phyloP scores from a whole-genome alignment of 1,140 invertebrate species.

The Mya arenaria region DNA sequence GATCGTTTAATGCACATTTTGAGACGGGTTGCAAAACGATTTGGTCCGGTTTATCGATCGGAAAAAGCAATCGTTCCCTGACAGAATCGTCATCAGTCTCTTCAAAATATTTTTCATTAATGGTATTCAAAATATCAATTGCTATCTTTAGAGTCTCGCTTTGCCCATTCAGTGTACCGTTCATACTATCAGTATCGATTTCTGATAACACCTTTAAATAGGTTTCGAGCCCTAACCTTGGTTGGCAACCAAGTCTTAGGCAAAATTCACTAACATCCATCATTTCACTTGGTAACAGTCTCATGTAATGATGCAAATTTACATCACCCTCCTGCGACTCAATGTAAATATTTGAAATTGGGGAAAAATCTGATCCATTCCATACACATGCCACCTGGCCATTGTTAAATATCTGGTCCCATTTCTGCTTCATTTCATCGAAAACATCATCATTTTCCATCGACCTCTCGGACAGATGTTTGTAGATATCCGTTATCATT shows the following conservation, averaged over 20 bases:
- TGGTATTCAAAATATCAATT: conserved; percentile 6
- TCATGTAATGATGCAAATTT: background rate
- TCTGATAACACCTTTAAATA: background rate
- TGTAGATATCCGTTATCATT: conserved; percentile 4
- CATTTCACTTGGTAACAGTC: conserved; percentile 6
- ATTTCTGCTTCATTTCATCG: too few relatives aligned
- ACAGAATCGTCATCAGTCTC: too few relatives aligned
- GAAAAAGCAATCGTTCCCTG: too few relatives aligned
- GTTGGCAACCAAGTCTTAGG: background rate
- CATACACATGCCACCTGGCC: conserved; percentile 2
- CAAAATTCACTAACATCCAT: background rate
- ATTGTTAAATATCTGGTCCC: too few relatives aligned
- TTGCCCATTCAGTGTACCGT: background rate
- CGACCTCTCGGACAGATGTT: background rate
- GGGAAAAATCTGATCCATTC: conserved; percentile 8
- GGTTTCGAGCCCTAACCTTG: background rate
- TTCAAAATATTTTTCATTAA: background rate
- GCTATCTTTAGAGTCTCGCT: background rate
- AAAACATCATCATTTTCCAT: background rate
- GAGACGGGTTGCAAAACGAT: too few relatives aligned
- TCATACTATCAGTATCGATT: background rate
- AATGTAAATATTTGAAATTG: background rate
- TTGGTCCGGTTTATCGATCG: too few relatives aligned
- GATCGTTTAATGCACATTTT: too few relatives aligned
- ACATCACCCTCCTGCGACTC: background rate